Conservation (phyloP, 2,888 invertebrate genomes). For the Pollenia angustigena region DNA sequence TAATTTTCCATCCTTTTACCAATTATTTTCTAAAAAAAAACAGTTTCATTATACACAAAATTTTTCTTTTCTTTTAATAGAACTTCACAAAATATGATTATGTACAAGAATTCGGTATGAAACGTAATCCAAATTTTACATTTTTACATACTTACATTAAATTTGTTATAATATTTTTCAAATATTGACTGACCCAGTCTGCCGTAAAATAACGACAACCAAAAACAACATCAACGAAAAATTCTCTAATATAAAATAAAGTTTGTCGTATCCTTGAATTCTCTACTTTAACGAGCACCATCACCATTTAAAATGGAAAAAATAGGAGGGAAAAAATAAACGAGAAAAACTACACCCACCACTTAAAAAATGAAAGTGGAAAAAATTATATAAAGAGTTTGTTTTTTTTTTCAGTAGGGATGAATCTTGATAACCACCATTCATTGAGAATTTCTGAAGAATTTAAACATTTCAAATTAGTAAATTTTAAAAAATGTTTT, state of each 20-base stretch:
- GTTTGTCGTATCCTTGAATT: slow-evolving; percentile 46
- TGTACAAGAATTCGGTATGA: not conserved
- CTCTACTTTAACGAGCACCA: slow-evolving; percentile 6
- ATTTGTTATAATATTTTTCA: not conserved
- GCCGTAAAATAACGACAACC: not conserved
- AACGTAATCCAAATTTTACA: not conserved
- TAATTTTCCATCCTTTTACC: too few relatives aligned
- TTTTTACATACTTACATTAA: not conserved
- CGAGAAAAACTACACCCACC: slow-evolving; percentile 34
- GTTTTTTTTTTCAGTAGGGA: not conserved
- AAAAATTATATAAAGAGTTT: not conserved
- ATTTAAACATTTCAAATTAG: slow-evolving; percentile 12
- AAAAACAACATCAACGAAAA: not conserved
- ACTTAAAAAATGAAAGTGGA: slow-evolving; percentile 27
- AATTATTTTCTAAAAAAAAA: too few relatives aligned
- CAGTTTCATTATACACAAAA: too few relatives aligned
- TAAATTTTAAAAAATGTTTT: not conserved
- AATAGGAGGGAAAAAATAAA: slow-evolving; percentile 37
- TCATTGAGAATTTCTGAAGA: not conserved
- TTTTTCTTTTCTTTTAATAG: too few relatives aligned
- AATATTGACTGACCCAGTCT: slow-evolving; percentile 42
- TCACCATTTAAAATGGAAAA: not conserved
- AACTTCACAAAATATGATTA: not conserved
- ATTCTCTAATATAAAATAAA: slow-evolving; percentile 20
- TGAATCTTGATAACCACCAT: slow-evolving; percentile 4